Evolutionary conservation across 2,888 invertebrate species (phyloP).

Genomic region (Lasius platythorax): DNA sequence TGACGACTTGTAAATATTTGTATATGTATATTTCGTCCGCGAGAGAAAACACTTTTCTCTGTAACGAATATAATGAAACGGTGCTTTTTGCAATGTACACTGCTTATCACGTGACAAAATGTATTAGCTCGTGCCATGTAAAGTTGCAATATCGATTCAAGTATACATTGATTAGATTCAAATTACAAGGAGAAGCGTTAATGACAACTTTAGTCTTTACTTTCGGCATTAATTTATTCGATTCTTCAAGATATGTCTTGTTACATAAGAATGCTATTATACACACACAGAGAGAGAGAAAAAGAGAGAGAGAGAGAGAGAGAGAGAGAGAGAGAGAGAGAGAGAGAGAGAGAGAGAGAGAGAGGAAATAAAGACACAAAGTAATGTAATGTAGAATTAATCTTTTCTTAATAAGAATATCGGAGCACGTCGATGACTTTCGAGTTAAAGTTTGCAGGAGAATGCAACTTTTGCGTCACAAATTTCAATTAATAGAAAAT

Average conservation of each 20-base stretch:
- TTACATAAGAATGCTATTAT: background rate
- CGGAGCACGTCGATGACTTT: background rate
- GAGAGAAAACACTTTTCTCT: background rate
- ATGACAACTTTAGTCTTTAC: background rate
- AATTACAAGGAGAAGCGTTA: conserved; percentile 12
- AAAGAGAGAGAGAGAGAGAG: no score
- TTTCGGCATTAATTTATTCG: conserved; percentile 9
- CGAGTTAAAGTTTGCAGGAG: background rate
- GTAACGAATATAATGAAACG: conserved; percentile 23
- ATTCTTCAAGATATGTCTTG: background rate
- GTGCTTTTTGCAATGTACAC: background rate
- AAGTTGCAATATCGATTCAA: conserved; percentile 27
- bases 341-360: background rate
- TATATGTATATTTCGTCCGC: background rate
- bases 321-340: no score
- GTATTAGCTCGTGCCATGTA: background rate
- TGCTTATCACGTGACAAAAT: background rate
- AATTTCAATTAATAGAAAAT: conserved; percentile 40
- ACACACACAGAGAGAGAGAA: background rate
- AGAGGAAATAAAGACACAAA: no score
- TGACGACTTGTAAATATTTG: conserved; percentile 56
- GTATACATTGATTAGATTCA: background rate
- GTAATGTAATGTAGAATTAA: background rate
- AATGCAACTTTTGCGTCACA: conserved; percentile 32
- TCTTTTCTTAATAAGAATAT: background rate